These are phyloP conservation scores for Agonopterix alstromeriana DNA, from an alignment of 2,888 invertebrate genomes.

Conservation along the genomic window DNA sequence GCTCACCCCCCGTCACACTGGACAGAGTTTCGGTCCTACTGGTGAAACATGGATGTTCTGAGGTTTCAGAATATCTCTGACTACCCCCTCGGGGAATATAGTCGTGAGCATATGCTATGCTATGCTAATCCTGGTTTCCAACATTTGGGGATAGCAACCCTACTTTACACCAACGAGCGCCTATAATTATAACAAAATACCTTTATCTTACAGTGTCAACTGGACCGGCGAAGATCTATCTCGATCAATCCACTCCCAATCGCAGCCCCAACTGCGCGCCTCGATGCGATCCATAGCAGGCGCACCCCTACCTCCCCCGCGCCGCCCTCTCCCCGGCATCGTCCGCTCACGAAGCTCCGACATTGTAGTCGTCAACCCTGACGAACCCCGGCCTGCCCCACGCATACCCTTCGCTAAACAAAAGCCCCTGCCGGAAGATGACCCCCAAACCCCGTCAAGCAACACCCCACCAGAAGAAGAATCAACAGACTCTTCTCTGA, in stretches of 20 bases:
- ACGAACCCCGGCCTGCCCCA: slow-evolving; percentile 41
- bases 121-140: neutral
- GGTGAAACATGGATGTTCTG: no score
- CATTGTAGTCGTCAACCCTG: slow-evolving; percentile 26
- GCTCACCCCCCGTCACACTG: no score
- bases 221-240: slow-evolving; percentile 62
- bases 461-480: slow-evolving; percentile 78
- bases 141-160: no score
- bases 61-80: no score
- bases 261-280: slow-evolving; percentile 50
- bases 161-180: no score
- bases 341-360: slow-evolving; percentile 50
- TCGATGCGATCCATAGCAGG: slow-evolving; percentile 29
- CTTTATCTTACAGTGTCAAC: slow-evolving; percentile 44
- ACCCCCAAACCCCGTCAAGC: slow-evolving; percentile 38
- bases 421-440: slow-evolving; percentile 38
- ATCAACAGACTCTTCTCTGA: slow-evolving; percentile 83
- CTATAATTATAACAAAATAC: neutral
- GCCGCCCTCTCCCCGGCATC: slow-evolving; percentile 24
- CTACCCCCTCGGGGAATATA: no score
- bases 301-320: slow-evolving; percentile 24
- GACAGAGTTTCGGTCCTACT: no score
- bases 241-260: slow-evolving; percentile 44
- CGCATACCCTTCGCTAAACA: slow-evolving; percentile 33
- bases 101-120: no score